A percentile compares a stretch with the other conserved stretches of the same genome.
These are phyloP conservation scores for Apostichopus japonicus DNA, from an alignment of 35 echinoderm and acorn worm species.

Conservation along the genomic window DNA sequence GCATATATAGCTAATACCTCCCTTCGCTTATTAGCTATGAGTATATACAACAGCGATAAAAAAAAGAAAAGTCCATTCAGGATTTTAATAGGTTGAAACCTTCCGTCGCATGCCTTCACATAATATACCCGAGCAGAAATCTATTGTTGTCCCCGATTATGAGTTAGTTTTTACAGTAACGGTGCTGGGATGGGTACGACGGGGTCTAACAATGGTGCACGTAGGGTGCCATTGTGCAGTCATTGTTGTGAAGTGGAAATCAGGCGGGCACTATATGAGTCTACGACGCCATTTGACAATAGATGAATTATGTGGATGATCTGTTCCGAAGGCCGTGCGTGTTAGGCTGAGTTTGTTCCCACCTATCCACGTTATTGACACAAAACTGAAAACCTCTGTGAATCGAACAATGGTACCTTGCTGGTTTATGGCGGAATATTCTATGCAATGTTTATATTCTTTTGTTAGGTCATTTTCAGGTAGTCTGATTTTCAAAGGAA, in stretches of 20 bases:
- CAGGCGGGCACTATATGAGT: slow-evolving; percentile 39
- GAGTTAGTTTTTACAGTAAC: slow-evolving; percentile 50
- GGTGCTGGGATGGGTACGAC: slow-evolving; percentile 46
- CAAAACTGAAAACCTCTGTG: slow-evolving; percentile 15
- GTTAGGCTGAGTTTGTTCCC: slow-evolving; percentile 39
- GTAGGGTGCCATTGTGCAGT: slow-evolving; percentile 17
- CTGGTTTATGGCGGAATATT: slow-evolving; percentile 45
- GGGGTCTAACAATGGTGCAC: slow-evolving; percentile 34
- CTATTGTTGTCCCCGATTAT: neutral
- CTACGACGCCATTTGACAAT: slow-evolving; percentile 47
- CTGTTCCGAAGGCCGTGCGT: slow-evolving; percentile 50
- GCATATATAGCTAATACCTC: neutral
- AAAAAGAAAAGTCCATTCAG: too few relatives aligned
- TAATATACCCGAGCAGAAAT: neutral
- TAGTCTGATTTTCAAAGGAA: slow-evolving; percentile 39
- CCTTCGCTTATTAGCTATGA: neutral
- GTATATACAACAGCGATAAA: too few relatives aligned
- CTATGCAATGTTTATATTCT: slow-evolving; percentile 44
- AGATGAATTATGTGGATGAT: slow-evolving; percentile 49
- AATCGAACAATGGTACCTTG: slow-evolving; percentile 11
- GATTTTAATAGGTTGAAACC: neutral
- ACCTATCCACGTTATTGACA: slow-evolving; percentile 45
- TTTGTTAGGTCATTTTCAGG: slow-evolving; percentile 59
- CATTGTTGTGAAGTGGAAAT: slow-evolving; percentile 50
- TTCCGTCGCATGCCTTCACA: slow-evolving; percentile 33